Evolutionary conservation across 2,797 vertebrate species (phyloP), one percentile per base, ranked within the genome.

Genomic region (Aplochiton taeniatus): DNA sequence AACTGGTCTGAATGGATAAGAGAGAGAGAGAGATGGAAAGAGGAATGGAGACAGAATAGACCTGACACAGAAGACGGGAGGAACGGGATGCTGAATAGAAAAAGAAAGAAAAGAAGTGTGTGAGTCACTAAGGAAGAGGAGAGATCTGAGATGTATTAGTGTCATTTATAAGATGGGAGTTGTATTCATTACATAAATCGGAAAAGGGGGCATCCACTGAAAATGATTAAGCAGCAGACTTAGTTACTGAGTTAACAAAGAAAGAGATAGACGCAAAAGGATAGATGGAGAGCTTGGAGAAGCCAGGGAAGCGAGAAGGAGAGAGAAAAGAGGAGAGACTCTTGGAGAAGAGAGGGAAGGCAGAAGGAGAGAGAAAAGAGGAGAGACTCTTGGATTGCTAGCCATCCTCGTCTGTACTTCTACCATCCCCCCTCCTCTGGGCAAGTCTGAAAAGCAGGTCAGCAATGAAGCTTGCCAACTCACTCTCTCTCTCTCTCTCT

Each of bases 391-490:
- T 55, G 50, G 43, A 49, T 56, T 19, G 60, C 17, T 18, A 60
- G 16, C 44, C 44, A 61, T 17, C 13, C 20, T 17, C 31, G 13
- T 50, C 18, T 59, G 57, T 17, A 10, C 47, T 47, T 18, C 44
- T 31, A 41, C 65, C 72, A 61, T 52, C 65, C 68, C 70, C 72
- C 73, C 43, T 10, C 42, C 4, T 8, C n/a, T n/a, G n/a, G 46
- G n/a, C 62, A 65, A 31, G 51, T 60, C 12, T 63, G 58, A 62
- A 71, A 82, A 74, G 5, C 73, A 72, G 80, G 76, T 82, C 73
- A 73, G 57, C 42, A 17, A 42, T 60, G 71, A 72, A 14, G 16
- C 63, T 8, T 31, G 61, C 68, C 42, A 59, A 61, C 60, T 67
- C 52, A 47, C 19, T 74, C 31, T 53, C 58, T 11, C 14, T 51